A percentile compares a stretch with the other conserved stretches of the same genome.
These are phyloP conservation scores for Chanos chanos DNA, from an alignment of 2,797 vertebrate genomes.

Conservation along the genomic window DNA sequence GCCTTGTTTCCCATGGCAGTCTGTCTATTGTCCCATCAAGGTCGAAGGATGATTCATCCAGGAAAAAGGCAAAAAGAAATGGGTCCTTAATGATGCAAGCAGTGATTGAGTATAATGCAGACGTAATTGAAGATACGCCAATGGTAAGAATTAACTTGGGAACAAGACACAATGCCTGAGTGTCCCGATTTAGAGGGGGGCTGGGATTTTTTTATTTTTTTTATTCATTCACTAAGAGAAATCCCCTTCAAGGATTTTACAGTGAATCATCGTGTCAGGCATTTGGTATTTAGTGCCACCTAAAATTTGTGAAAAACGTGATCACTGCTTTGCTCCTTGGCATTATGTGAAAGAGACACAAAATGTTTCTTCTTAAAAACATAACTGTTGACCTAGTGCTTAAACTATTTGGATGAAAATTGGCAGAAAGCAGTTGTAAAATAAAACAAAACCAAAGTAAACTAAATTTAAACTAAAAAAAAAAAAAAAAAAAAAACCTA, in stretches of 20 bases:
- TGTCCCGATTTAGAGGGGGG: conserved; percentile 31
- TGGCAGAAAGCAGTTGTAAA: too few relatives aligned
- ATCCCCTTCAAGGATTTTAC: conserved; percentile 34
- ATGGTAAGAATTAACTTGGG: conserved; percentile 44
- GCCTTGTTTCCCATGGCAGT: conserved; percentile 70
- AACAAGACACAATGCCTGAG: conserved; percentile 42
- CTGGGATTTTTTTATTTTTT: conserved; percentile 24
- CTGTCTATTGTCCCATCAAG: conserved; percentile 61
- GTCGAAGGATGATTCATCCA: conserved; percentile 56
- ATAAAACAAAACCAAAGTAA: too few relatives aligned
- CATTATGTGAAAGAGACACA: too few relatives aligned
- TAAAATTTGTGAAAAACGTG: too few relatives aligned
- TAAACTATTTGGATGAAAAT: too few relatives aligned
- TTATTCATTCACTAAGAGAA: conserved; percentile 40
- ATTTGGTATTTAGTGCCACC: too few relatives aligned
- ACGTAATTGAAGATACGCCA: conserved; percentile 61
- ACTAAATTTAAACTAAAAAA: too few relatives aligned
- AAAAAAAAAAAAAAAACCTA: neutral
- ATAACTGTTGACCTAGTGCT: too few relatives aligned
- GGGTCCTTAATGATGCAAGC: conserved; percentile 63
- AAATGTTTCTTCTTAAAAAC: too few relatives aligned
- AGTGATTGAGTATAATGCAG: conserved; percentile 68
- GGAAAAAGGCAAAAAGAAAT: conserved; percentile 62
- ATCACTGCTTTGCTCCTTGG: too few relatives aligned
- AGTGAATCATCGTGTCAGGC: too few relatives aligned